Evolutionary conservation across 2,888 invertebrate genomes (phyloP).

Genomic region (Choreutis nemorana): DNA sequence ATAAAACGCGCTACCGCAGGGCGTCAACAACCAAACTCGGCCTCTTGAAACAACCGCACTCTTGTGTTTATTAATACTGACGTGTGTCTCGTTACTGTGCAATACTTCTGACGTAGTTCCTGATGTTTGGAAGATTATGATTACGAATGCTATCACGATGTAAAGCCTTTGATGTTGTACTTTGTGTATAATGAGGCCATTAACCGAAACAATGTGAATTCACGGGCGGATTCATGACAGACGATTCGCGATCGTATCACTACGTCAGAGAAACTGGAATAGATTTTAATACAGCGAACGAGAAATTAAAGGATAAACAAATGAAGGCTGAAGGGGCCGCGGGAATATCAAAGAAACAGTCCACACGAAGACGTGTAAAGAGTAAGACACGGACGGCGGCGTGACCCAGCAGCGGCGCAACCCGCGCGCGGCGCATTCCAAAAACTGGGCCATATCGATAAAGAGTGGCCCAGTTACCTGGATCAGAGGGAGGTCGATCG

Average conservation of each 20-base stretch:
- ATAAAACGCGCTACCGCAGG: conserved; percentile 22
- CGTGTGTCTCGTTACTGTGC: background rate
- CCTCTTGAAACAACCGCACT: background rate
- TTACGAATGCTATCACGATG: conserved; percentile 5
- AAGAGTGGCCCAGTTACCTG: conserved; percentile 57
- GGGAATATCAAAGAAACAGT: conserved; percentile 58
- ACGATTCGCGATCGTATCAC: conserved; percentile 43
- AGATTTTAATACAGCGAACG: conserved; percentile 45
- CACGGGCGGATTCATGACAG: conserved; percentile 38
- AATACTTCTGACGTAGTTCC: too few species aligned
- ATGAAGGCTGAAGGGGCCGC: conserved; percentile 50
- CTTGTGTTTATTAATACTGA: background rate
- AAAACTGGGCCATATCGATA: conserved; percentile 15
- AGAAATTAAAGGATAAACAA: conserved; percentile 66
- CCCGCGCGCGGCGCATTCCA: conserved; percentile 38
- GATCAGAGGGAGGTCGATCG: conserved; percentile 22
- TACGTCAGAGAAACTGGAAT: conserved; percentile 59
- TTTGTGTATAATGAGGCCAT: too few species aligned
- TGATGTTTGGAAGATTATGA: background rate
- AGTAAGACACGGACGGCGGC: conserved; percentile 54
- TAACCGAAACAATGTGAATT: conserved; percentile 39
- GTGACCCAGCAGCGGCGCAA: conserved; percentile 34
- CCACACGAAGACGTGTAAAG: conserved; percentile 55
- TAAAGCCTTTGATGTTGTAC: background rate
- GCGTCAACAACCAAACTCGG: background rate